A percentile compares a stretch with the other conserved stretches of the same genome.
phyloP scores from a whole-genome alignment of 23 tunicate genomes.

The Oikopleura dioica region DNA sequence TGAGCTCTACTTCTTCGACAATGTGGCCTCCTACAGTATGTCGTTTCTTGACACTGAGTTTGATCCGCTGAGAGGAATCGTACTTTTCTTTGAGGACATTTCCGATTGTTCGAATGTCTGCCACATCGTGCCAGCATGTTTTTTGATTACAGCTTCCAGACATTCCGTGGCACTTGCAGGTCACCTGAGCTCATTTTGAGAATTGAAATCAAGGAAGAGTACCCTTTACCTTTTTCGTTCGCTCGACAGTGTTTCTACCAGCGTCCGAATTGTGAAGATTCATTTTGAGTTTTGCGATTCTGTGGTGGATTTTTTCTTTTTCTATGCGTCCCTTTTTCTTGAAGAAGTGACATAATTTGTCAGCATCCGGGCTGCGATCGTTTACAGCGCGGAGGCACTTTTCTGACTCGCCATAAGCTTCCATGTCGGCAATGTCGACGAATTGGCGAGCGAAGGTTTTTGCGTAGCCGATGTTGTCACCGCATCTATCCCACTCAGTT shows the following conservation, averaged over 20 bases:
- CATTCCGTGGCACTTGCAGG: constrained; percentile 82
- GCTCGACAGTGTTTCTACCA: constrained; percentile 55
- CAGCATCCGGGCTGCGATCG: neutral
- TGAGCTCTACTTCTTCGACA: no score
- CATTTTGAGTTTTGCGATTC: constrained; percentile 30
- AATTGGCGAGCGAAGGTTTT: constrained; percentile 84
- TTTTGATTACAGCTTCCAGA: constrained; percentile 68
- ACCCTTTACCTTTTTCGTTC: constrained; percentile 24
- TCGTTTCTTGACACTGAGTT: constrained; percentile 23
- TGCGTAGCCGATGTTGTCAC: constrained; percentile 75
- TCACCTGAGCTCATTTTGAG: no score
- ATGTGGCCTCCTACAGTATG: no score
- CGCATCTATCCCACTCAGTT: constrained; percentile 62
- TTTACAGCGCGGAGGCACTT: neutral
- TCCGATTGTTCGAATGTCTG: constrained; percentile 55
- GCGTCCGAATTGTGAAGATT: constrained; percentile 92
- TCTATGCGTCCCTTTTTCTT: neutral
- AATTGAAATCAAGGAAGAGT: no score
- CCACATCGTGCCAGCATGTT: constrained; percentile 76
- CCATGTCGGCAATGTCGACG: constrained; percentile 23
- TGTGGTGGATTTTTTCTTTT: constrained; percentile 48
- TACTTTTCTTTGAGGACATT: constrained; percentile 28
- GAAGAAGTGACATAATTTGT: neutral
- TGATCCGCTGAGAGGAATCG: constrained; percentile 17
- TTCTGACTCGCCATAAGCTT: neutral